These are phyloP conservation scores for Protodeltote pygarga DNA, from an alignment of 2,888 invertebrate genomes.

Conservation along the genomic window DNA sequence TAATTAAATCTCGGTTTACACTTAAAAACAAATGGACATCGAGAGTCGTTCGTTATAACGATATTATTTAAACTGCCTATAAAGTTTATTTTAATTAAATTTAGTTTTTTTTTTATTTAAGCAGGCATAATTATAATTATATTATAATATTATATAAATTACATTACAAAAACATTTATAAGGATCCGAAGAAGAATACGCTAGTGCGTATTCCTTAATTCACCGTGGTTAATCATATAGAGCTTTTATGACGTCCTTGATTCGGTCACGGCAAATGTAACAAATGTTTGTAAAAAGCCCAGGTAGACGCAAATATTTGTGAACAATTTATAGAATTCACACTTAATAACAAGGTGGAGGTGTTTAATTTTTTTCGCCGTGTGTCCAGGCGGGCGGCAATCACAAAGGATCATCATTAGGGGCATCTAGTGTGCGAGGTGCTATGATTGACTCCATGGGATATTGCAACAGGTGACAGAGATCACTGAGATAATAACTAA, in stretches of 20 bases:
- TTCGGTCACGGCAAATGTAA: constrained; percentile 78
- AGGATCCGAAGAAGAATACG: constrained; percentile 35
- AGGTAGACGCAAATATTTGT: constrained; percentile 87
- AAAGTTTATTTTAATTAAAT: no score
- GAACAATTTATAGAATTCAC: constrained; percentile 86
- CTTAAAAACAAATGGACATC: no score
- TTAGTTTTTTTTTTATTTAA: no score
- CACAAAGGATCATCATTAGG: constrained; percentile 78
- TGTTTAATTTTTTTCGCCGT: constrained; percentile 66
- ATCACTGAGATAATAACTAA: constrained; percentile 38
- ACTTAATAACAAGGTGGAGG: constrained; percentile 81
- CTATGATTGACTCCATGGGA: constrained; percentile 76
- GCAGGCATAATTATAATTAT: no score
- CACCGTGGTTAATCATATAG: constrained; percentile 71
- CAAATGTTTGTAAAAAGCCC: constrained; percentile 76
- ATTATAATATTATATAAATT: no score
- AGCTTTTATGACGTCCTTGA: constrained; percentile 75
- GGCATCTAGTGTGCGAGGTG: constrained; percentile 57
- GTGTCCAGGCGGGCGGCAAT: constrained; percentile 65
- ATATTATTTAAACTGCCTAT: no score
- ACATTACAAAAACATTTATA: no score
- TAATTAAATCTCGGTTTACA: constrained; percentile 10
- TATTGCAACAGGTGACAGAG: constrained; percentile 73
- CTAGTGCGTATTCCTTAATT: constrained; percentile 58
- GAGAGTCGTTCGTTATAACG: no score